Conservation (phyloP, 2,888 invertebrate species). For the Polydesmus complanatus region DNA sequence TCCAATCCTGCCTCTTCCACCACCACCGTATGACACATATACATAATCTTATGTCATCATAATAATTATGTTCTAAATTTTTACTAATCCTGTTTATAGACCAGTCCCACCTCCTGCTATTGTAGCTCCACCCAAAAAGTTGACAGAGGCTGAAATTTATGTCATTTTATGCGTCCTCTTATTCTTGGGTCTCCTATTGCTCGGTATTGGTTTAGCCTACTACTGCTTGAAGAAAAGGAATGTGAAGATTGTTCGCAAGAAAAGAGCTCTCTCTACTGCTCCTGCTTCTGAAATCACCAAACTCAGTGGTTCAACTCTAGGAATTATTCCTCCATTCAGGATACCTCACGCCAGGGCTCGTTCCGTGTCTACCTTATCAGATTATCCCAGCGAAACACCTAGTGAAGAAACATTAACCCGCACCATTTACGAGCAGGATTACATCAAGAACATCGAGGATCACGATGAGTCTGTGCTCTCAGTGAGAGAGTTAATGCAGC, state of each 20-base stretch:
- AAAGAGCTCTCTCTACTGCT: conserved; percentile 45
- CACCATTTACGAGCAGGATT: conserved; percentile 65
- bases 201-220: conserved; percentile 81
- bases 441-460: conserved; percentile 28
- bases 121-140: conserved; percentile 40
- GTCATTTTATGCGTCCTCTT: conserved; percentile 83
- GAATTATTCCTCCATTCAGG: conserved; percentile 48
- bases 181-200: conserved; percentile 68
- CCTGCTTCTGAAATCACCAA: conserved; percentile 62
- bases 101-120: conserved; percentile 33
- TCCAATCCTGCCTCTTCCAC: conserved; percentile 43
- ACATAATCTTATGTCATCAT: not conserved
- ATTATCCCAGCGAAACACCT: conserved; percentile 76
- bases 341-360: conserved; percentile 74
- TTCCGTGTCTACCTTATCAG: conserved; percentile 72
- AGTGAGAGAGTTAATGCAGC: conserved; percentile 8
- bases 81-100: conserved; percentile 17
- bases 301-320: conserved; percentile 57
- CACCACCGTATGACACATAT: conserved; percentile 17
- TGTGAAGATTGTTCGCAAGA: conserved; percentile 60
- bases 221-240: conserved; percentile 70
- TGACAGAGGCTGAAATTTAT: conserved; percentile 54
- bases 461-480: conserved; percentile 21
- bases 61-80: not conserved
- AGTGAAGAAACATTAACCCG: conserved; percentile 46